These are phyloP conservation scores for Bombus haemorrhoidalis DNA, from an alignment of 1,140 invertebrate genomes.

Conservation along the genomic window DNA sequence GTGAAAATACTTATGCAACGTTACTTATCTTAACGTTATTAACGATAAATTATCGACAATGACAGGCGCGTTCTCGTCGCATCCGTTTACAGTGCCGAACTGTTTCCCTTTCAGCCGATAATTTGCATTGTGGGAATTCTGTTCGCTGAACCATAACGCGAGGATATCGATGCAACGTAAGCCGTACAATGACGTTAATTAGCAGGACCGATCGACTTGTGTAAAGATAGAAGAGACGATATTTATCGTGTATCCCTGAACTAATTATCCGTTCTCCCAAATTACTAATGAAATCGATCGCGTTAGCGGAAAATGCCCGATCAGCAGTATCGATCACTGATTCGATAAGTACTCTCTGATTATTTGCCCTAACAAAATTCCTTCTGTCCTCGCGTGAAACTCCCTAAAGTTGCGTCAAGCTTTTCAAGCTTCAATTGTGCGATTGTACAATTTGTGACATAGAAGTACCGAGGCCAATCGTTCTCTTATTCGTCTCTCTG, in stretches of 20 bases:
- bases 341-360: neutral
- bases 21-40: neutral
- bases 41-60: neutral
- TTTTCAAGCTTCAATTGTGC: too few relatives aligned
- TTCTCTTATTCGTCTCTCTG: too few relatives aligned
- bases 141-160: neutral
- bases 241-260: conserved; percentile 13
- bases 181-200: conserved; percentile 31
- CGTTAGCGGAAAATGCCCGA: neutral
- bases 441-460: too few relatives aligned
- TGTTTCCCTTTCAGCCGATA: conserved; percentile 1
- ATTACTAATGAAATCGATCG: neutral
- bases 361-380: neutral
- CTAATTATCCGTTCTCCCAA: neutral
- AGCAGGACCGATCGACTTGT: neutral
- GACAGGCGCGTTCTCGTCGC: neutral
- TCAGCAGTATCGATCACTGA: neutral
- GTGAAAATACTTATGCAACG: neutral
- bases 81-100: neutral
- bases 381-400: too few relatives aligned
- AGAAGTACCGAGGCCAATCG: too few relatives aligned
- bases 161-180: conserved; percentile 15
- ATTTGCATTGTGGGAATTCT: conserved; percentile 19
- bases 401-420: too few relatives aligned
- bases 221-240: neutral